phyloP scores from a whole-genome alignment of 1,140 invertebrate species.

The Hyles vespertilio region DNA sequence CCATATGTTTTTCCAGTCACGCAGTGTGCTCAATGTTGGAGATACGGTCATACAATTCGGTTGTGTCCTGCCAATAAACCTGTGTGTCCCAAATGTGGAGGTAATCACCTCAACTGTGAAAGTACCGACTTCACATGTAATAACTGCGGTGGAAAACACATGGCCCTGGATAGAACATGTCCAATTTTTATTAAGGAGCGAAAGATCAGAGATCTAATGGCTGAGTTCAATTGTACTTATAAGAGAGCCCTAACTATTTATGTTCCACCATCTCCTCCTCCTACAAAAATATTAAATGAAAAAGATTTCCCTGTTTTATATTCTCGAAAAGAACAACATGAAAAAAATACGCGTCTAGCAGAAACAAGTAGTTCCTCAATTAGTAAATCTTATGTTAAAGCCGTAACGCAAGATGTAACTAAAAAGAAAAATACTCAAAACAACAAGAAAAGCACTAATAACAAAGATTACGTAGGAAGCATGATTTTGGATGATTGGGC shows the following conservation, averaged over 20 bases:
- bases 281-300: no score
- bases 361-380: no score
- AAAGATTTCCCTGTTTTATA: not conserved
- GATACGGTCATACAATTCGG: constrained; percentile 14
- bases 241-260: constrained; percentile 14
- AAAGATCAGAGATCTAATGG: constrained; percentile 22
- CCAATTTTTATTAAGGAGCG: constrained; percentile 27
- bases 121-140: constrained; percentile 21
- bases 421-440: no score
- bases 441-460: no score
- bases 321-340: not conserved
- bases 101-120: constrained; percentile 28
- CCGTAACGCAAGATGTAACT: no score
- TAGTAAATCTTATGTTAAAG: no score
- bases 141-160: constrained; percentile 26
- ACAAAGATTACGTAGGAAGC: no score
- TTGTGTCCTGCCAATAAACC: constrained; percentile 20
- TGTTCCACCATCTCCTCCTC: not conserved
- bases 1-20: no score
- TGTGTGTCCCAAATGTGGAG: constrained; percentile 30
- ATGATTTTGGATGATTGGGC: no score
- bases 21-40: constrained; percentile 24
- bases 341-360: no score
- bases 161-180: constrained; percentile 22
- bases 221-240: constrained; percentile 22